A percentile compares a stretch with the other conserved stretches of the same genome.
Evolutionary conservation across 37 sponge, comb jelly and placozoan species (phyloP).

Genomic region (Cliona cf. orientalis): DNA sequence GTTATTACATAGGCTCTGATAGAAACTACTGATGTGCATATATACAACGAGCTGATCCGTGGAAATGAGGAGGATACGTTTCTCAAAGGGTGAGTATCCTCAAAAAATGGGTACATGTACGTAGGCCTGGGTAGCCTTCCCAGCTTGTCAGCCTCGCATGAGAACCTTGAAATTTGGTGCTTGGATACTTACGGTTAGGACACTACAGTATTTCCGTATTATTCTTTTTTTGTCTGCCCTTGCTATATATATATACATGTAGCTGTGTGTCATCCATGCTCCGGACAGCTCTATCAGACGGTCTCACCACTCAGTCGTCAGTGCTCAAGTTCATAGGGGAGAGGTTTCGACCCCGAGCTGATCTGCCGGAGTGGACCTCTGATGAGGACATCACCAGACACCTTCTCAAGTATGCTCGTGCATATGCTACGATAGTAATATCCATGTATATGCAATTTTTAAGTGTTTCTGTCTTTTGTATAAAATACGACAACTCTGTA

Average conservation of each 20-base stretch:
- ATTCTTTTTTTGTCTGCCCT: too few relatives aligned
- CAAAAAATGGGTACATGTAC: too few relatives aligned
- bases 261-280: slow-evolving; percentile 85
- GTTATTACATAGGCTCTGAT: slow-evolving; percentile 67
- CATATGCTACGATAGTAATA: too few relatives aligned
- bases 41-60: slow-evolving; percentile 72
- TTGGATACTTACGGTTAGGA: too few relatives aligned
- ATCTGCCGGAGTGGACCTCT: slow-evolving; percentile 78
- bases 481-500: too few relatives aligned
- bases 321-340: slow-evolving; percentile 83
- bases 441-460: neutral
- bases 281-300: slow-evolving; percentile 44
- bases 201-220: too few relatives aligned
- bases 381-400: slow-evolving; percentile 79
- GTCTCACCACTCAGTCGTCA: slow-evolving; percentile 45
- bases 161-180: too few relatives aligned
- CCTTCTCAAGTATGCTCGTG: slow-evolving; percentile 65
- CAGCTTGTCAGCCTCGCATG: too few relatives aligned
- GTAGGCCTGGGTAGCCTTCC: too few relatives aligned
- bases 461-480: too few relatives aligned
- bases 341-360: slow-evolving; percentile 77
- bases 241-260: too few relatives aligned
- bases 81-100: slow-evolving; percentile 70
- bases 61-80: slow-evolving; percentile 70
- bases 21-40: slow-evolving; percentile 67